Evolutionary conservation across 2,888 invertebrate genomes (phyloP).

Genomic region (Hypercompe scribonia): DNA sequence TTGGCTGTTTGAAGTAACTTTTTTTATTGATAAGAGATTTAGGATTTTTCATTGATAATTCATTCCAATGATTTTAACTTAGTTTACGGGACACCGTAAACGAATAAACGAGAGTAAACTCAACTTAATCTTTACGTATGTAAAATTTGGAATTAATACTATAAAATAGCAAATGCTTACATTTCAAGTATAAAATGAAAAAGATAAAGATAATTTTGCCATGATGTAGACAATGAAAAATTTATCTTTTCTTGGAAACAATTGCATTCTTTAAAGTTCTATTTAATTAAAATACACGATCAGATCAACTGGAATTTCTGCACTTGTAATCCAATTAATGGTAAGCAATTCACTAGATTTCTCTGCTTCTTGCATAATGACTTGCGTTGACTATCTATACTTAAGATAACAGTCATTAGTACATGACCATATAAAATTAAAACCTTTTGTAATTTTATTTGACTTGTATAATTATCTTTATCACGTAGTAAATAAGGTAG

Average conservation of each 20-base stretch:
- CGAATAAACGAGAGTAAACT: background rate
- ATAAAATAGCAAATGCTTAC: background rate
- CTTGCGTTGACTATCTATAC: constrained; percentile 36
- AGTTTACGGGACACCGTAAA: too few relatives aligned
- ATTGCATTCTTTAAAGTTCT: constrained; percentile 7
- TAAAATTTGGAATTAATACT: too few relatives aligned
- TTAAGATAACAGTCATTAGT: constrained; percentile 43
- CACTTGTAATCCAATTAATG: constrained; percentile 29
- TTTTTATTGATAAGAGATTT: background rate
- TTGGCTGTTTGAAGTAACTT: background rate
- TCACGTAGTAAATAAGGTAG: constrained; percentile 43
- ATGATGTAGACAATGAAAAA: background rate
- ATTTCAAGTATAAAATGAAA: background rate
- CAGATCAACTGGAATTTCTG: constrained; percentile 10
- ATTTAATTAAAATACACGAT: background rate
- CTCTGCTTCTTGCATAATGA: constrained; percentile 46
- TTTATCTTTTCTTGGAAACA: constrained; percentile 2
- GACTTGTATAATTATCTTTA: constrained; percentile 34
- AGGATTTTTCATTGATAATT: too few relatives aligned
- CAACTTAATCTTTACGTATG: background rate
- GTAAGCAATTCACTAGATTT: constrained; percentile 29
- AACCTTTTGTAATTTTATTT: constrained; percentile 16
- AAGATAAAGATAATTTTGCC: too few relatives aligned
- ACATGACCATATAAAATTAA: constrained; percentile 41
- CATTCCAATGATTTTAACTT: too few relatives aligned